A percentile compares a stretch with the other conserved stretches of the same genome.
Evolutionary conservation across 2,113 vertebrate genomes (phyloP).

Genomic region (Malurus elegans): DNA sequence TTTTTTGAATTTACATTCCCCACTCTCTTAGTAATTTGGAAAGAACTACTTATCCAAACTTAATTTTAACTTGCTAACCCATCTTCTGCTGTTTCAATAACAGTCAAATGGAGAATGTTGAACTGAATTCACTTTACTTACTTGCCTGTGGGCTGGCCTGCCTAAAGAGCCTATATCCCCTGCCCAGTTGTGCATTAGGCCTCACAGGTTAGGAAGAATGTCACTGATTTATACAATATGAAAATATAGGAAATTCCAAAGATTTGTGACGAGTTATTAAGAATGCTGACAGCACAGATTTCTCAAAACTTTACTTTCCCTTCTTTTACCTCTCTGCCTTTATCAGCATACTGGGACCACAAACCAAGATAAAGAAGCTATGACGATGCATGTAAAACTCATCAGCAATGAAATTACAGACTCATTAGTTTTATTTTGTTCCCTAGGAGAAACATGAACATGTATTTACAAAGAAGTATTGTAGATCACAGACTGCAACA

Average conservation of each 20-base stretch:
- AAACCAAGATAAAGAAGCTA: neutral
- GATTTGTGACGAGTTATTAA: neutral
- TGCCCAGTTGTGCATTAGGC: neutral
- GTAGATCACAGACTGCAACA: neutral
- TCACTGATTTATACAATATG: neutral
- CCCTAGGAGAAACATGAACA: neutral
- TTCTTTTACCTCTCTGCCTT: neutral
- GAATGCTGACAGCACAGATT: neutral
- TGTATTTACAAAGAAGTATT: fast-evolving
- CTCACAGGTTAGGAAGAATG: neutral
- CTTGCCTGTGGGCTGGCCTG: fast-evolving
- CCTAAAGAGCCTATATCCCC: neutral
- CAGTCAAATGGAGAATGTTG: neutral
- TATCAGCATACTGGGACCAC: neutral
- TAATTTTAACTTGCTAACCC: neutral
- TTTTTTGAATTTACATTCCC: neutral
- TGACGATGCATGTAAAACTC: fast-evolving
- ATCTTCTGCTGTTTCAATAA: neutral
- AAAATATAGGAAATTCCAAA: neutral
- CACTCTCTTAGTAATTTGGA: neutral
- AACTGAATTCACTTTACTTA: neutral
- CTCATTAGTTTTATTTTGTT: neutral
- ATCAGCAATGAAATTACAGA: neutral
- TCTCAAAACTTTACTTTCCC: neutral
- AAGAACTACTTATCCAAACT: neutral